phyloP scores from a whole-genome alignment of 1,140 invertebrate species.

The Drosophila nannoptera region DNA sequence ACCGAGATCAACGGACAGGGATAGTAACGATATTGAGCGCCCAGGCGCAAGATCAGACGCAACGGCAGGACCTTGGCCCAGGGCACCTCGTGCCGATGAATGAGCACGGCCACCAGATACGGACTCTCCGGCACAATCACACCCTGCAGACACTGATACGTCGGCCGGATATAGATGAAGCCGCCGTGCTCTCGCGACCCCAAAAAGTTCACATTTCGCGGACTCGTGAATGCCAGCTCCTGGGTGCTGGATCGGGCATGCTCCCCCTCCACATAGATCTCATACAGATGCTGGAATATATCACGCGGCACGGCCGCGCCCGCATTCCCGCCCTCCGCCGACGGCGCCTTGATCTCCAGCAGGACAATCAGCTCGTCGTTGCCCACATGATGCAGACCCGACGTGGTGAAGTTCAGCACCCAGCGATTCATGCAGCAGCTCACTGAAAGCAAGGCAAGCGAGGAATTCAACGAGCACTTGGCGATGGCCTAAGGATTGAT shows the following conservation, averaged over 20 bases:
- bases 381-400: constrained; percentile 89
- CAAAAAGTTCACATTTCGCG: constrained; percentile 83
- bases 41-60: constrained; percentile 85
- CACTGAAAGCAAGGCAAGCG: constrained; percentile 80
- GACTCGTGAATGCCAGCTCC: constrained; percentile 86
- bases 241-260: constrained; percentile 85
- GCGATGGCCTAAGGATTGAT: no score
- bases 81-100: constrained; percentile 92
- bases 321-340: constrained; percentile 1
- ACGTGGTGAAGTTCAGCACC: constrained; percentile 90
- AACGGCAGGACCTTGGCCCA: constrained; percentile 89
- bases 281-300: constrained; percentile 87
- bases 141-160: constrained; percentile 91
- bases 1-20: constrained; percentile 92
- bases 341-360: constrained; percentile 84
- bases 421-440: constrained; percentile 89
- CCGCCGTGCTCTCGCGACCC: constrained; percentile 91
- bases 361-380: constrained; percentile 92
- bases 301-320: constrained; percentile 87
- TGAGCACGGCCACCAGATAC: constrained; percentile 88
- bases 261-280: constrained; percentile 88
- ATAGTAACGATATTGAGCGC: constrained; percentile 93
- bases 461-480: neutral
- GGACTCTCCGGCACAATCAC: constrained; percentile 87
- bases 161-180: constrained; percentile 90